Conservation (phyloP, 2,113 vertebrate genomes). For the Aleadryas rufinucha region DNA sequence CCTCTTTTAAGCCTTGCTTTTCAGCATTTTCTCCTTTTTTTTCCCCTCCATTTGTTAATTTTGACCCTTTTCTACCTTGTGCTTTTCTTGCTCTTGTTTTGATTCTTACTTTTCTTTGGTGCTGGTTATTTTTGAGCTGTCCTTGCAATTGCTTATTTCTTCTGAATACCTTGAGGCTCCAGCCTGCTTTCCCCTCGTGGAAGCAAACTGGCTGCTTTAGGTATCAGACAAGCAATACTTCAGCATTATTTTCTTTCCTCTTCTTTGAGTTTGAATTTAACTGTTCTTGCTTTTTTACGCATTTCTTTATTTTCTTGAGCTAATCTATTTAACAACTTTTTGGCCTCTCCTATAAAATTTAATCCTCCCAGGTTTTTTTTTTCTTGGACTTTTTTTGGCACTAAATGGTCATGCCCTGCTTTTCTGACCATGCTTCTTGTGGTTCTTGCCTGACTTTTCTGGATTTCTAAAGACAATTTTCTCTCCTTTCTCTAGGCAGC, state of each 20-base stretch:
- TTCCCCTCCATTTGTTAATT: slow-evolving; percentile 28
- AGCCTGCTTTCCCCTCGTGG: slow-evolving; percentile 33
- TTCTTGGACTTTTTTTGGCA: slow-evolving; percentile 38
- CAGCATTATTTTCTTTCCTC: slow-evolving; percentile 38
- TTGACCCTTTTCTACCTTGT: slow-evolving; percentile 63
- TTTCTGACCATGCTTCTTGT: slow-evolving; percentile 42
- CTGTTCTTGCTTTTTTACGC: slow-evolving; percentile 57
- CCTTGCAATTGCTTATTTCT: slow-evolving; percentile 47
- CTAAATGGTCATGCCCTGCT: slow-evolving; percentile 65
- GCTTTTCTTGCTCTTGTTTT: slow-evolving; percentile 52
- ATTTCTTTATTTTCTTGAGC: slow-evolving; percentile 56
- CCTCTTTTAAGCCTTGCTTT: slow-evolving; percentile 71
- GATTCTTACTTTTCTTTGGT: slow-evolving; percentile 54
- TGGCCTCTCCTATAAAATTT: slow-evolving; percentile 40
- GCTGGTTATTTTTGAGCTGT: slow-evolving; percentile 51
- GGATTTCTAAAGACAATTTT: slow-evolving; percentile 61
- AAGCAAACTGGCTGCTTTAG: slow-evolving; percentile 42
- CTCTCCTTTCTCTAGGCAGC: slow-evolving; percentile 74
- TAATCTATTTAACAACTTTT: slow-evolving; percentile 67
- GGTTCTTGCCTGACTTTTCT: slow-evolving; percentile 30
- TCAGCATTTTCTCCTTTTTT: slow-evolving; percentile 34
- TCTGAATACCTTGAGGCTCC: slow-evolving; percentile 18
- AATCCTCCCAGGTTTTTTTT: not conserved
- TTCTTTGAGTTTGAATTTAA: slow-evolving; percentile 60
- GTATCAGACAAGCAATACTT: slow-evolving; percentile 1